Evolutionary conservation across 1,140 invertebrate genomes (phyloP).

Genomic region (Paraescarpia echinospica): DNA sequence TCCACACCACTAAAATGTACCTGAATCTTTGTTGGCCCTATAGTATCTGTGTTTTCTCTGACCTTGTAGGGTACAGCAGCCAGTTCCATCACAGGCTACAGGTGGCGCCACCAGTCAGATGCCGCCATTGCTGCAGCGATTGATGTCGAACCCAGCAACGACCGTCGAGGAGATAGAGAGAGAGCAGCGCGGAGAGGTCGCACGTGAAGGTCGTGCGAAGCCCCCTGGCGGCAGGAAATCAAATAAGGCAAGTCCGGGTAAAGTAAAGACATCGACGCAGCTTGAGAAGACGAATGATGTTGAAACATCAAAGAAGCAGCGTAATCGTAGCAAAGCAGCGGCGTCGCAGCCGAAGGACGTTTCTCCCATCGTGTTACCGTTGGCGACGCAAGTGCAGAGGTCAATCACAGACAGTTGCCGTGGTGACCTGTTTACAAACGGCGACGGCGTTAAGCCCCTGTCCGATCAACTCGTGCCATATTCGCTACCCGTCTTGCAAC

Average conservation of each 20-base stretch:
- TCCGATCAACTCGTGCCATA: neutral
- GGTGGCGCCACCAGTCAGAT: constrained; percentile 68
- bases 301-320: neutral
- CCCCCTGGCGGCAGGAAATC: neutral
- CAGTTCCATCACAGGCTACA: constrained; percentile 66
- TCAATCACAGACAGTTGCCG: neutral
- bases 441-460: neutral
- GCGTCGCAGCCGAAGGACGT: neutral
- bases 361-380: neutral
- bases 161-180: constrained; percentile 86
- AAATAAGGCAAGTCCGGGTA: neutral
- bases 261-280: neutral
- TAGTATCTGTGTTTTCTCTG: neutral
- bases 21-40: no score
- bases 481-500: neutral
- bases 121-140: constrained; percentile 75
- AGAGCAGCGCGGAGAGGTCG: constrained; percentile 63
- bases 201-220: neutral
- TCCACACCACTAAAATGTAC: no score
- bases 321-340: neutral
- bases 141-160: constrained; percentile 76
- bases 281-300: neutral
- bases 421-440: neutral
- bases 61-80: constrained; percentile 24
- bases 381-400: neutral